Base-by-base conservation (phyloP, 2,113 vertebrate species). In the Holacanthus passer region DNA sequence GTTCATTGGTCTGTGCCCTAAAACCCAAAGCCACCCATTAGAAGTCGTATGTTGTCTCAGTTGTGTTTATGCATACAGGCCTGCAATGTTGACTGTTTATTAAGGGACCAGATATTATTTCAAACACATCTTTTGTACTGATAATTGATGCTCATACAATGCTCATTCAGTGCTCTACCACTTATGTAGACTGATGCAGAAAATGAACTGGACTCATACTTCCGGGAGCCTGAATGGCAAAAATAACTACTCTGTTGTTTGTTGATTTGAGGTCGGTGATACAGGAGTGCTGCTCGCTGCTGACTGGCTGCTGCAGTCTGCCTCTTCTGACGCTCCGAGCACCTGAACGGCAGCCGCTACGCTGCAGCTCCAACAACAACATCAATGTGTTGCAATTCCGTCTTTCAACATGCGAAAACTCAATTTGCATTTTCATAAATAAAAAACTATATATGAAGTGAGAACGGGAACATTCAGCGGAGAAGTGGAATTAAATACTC, bases 391-490 rank as follows among this genome's bases (percentile, higher is more conserved):
- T 82, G 62, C 55, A 82, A 78, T 67, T 84, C 41, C 31, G 3
- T 70, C 76, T 77, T 43, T 86, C 47, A 59, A 63, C 27, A 55
- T 7, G 41, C 1, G 11, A 79, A n/a, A 87, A 83, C 56, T 79
- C 69, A 83, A 87, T 87, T 90, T 83, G 64, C 43, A 89, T 91
- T 89, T 86, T 85, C 66, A 88, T 84, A 89, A 84, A 87, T 65
- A 85, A 80, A 79, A 74, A 58, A 74, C 41, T 77, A 22, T 48
- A 32, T 65, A 67, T 16, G n/a, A 69, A 59, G 70, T 87, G 86
- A 87, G 89, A 87, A 78, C 45, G 29, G 67, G 35, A 73, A 56
- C 53, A 63, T 79, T 91, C 80, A 73, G 60, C 32, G 13, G 66
- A 73, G 66, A 85, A 81, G 48, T 37, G 64, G 65, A 87, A 86